A percentile compares a stretch with the other conserved stretches of the same genome.
These are phyloP conservation scores for Stichopus chloronotus DNA, from an alignment of 35 echinoderm and acorn worm species.

Conservation along the genomic window DNA sequence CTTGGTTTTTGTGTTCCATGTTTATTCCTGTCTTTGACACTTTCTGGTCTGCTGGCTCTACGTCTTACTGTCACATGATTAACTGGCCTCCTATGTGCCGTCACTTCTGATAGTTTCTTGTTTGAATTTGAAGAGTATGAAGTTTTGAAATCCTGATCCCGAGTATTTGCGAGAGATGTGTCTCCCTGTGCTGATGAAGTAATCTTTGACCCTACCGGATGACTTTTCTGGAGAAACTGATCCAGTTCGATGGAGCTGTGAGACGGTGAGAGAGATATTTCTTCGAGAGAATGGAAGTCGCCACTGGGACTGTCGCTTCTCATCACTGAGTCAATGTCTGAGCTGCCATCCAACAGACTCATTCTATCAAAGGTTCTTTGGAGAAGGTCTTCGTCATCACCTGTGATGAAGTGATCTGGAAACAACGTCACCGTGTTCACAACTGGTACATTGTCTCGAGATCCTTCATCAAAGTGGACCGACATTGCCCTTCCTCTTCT, in stretches of 20 bases:
- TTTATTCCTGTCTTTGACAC: background rate
- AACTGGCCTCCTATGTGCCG: background rate
- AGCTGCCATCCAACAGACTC: conserved; percentile 36
- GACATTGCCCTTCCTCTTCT: conserved; percentile 16
- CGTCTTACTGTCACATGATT: background rate
- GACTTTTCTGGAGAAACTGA: background rate
- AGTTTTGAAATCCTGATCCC: background rate
- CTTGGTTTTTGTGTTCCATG: background rate
- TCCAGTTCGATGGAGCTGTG: conserved; percentile 23
- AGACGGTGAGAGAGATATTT: conserved; percentile 24
- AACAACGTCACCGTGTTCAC: background rate
- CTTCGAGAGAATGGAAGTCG: conserved; percentile 23
- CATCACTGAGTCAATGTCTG: conserved; percentile 41
- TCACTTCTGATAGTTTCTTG: background rate
- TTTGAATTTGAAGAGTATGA: background rate
- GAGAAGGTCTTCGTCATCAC: conserved; percentile 6
- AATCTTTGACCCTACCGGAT: background rate
- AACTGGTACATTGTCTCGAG: background rate
- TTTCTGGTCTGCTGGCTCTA: background rate
- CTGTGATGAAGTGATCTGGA: background rate
- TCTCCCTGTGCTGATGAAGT: background rate
- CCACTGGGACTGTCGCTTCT: conserved; percentile 19
- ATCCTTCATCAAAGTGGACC: background rate
- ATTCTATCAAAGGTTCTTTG: conserved; percentile 44
- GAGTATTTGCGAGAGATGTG: background rate